Evolutionary conservation across 2,888 invertebrate species (phyloP).

Genomic region (Oligia strigilis): DNA sequence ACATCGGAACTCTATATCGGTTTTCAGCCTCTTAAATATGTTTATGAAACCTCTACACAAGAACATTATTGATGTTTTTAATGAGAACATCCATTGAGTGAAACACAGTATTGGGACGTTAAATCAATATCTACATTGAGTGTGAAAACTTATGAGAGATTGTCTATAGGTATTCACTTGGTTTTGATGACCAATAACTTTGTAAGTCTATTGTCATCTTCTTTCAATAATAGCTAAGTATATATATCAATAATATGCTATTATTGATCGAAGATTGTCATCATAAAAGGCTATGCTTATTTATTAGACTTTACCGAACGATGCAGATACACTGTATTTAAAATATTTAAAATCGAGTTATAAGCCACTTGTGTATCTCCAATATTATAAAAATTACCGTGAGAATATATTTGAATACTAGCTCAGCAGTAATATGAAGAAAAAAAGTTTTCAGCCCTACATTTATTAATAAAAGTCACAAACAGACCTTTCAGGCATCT

Average conservation of each 20-base stretch:
- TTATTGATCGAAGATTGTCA: neutral
- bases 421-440: neutral
- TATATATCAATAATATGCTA: too few species aligned
- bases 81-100: neutral
- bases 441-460: conserved; percentile 31
- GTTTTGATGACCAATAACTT: neutral
- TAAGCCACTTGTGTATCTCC: too few species aligned
- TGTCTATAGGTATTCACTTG: neutral
- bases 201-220: neutral
- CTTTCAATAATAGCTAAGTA: too few species aligned
- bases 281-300: neutral
- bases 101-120: neutral
- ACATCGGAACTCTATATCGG: too few species aligned
- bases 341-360: neutral
- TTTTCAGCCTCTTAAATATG: too few species aligned
- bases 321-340: neutral
- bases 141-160: neutral
- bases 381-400: conserved; percentile 3
- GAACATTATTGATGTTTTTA: neutral
- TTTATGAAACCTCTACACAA: conserved; percentile 19
- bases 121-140: neutral
- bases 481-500: conserved; percentile 70
- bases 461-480: conserved; percentile 55
- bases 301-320: neutral
- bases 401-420: conserved; percentile 20